These are phyloP conservation scores for Euclidia mi DNA, from an alignment of 2,888 invertebrate species.

Conservation along the genomic window DNA sequence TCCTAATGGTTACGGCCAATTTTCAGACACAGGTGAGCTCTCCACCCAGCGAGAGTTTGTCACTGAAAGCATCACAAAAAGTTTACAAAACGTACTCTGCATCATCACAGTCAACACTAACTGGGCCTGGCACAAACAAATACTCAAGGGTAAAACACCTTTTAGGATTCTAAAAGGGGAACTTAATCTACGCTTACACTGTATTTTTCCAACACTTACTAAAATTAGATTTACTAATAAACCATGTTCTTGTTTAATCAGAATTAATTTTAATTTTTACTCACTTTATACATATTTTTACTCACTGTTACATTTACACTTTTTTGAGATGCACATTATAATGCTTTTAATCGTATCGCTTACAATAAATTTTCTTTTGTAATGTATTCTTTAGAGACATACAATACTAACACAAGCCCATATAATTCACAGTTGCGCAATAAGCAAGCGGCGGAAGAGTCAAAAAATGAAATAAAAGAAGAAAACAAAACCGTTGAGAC, in stretches of 20 bases:
- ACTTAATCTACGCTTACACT: constrained; percentile 26
- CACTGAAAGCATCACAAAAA: constrained; percentile 88
- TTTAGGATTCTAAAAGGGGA: constrained; percentile 22
- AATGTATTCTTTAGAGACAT: neutral
- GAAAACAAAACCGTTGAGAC: constrained; percentile 57
- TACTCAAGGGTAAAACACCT: constrained; percentile 79
- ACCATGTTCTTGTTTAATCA: too few relatives aligned
- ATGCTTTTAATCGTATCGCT: neutral
- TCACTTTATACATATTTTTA: neutral
- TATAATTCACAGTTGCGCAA: constrained; percentile 75
- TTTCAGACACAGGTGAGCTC: constrained; percentile 87
- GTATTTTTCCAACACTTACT: neutral
- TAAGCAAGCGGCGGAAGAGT: constrained; percentile 65
- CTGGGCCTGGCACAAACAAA: constrained; percentile 77
- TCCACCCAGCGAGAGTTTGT: constrained; percentile 84
- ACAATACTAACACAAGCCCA: constrained; percentile 6
- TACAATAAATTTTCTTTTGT: neutral
- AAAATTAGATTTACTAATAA: too few relatives aligned
- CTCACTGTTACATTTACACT: neutral
- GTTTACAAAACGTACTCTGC: constrained; percentile 81
- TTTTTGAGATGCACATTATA: neutral
- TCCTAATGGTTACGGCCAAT: constrained; percentile 22
- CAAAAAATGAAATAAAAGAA: constrained; percentile 55
- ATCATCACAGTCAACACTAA: constrained; percentile 78
- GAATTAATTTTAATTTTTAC: too few relatives aligned